These are phyloP conservation scores for Vireo griseus DNA, from an alignment of 2,797 vertebrate genomes.

Conservation along the genomic window DNA sequence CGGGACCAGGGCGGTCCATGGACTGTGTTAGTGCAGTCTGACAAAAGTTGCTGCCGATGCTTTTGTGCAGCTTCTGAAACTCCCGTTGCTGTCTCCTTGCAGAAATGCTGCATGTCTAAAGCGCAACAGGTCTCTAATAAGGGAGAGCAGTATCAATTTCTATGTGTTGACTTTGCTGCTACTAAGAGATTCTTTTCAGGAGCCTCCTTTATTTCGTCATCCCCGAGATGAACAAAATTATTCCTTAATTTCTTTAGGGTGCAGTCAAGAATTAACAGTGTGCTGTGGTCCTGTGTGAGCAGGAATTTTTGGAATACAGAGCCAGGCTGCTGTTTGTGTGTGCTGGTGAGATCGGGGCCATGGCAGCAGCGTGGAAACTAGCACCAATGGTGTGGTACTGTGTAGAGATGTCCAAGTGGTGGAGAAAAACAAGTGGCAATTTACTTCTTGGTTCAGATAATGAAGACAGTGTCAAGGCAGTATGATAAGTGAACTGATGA, in stretches of 20 bases:
- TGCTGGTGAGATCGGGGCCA: not conserved
- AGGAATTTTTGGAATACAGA: not conserved
- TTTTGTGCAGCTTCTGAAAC: not conserved
- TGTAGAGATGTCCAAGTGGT: not conserved
- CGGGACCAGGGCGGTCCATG: not conserved
- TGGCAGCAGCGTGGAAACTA: not conserved
- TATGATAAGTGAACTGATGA: not conserved
- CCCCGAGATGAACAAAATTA: not conserved
- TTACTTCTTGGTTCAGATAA: not conserved
- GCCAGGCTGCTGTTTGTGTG: not conserved
- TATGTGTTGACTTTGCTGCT: not conserved
- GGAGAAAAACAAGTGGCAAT: not conserved
- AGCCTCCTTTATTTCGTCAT: not conserved
- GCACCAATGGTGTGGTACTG: accelerated
- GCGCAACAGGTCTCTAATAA: not conserved
- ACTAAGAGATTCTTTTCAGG: not conserved
- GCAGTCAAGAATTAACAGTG: not conserved
- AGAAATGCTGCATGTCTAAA: not conserved
- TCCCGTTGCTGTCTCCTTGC: not conserved
- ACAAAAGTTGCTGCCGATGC: not conserved
- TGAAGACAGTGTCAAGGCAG: not conserved
- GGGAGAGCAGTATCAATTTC: not conserved
- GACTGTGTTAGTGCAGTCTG: not conserved
- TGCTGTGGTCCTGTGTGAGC: not conserved
- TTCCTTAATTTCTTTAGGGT: not conserved